Base-by-base conservation (phyloP, 2,797 vertebrate genomes). In the Ceyx erithaca region DNA sequence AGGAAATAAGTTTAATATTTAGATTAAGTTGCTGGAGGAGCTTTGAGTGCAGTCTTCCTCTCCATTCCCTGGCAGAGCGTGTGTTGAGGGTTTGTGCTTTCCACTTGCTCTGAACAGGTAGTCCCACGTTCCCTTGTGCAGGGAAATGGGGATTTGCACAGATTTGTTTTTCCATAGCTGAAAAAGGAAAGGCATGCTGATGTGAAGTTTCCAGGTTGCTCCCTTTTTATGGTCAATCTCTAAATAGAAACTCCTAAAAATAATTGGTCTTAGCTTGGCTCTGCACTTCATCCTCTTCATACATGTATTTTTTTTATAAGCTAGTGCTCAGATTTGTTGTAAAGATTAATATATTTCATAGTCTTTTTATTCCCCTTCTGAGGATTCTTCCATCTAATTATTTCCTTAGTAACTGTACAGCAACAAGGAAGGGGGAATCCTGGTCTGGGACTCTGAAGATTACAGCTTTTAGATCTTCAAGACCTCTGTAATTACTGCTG, bases 1-100 rank as follows among this genome's bases (percentile, higher is more conserved):
- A 90, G 90, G 84, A 96, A 96, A 90, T 87, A 91, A 94, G 77
- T 93, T 94, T 83, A 92, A 93, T 93, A 89, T 94, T 93, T 93
- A 91, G 93, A 93, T 93, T 85, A 92, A 95, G 75, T 91, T 95
- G 66, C 67, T 84, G 62, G 63, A 92, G 72, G 83, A 94, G 88
- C 72, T 85, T 68, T 9, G 81, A 90, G 89, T 89, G 68, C 69
- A 66, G 1, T 89, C 35, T 49, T 87, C 79, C 43, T 55, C 70
- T 76, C 71, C 71, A 58, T 80, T 76, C 85, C 77, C 73, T 76
- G 45, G 73, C 59, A 59, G 83, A 62, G 4, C 4, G 1, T 55
- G 49, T 85, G 55, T 59, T 79, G 14, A 52, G 12, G 10, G 22
- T 61, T 31, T 48, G 43, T 54, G 49, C 62, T 76, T 78, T 83